Conservation (phyloP, 2,113 vertebrate species). For the Redunca redunca region DNA sequence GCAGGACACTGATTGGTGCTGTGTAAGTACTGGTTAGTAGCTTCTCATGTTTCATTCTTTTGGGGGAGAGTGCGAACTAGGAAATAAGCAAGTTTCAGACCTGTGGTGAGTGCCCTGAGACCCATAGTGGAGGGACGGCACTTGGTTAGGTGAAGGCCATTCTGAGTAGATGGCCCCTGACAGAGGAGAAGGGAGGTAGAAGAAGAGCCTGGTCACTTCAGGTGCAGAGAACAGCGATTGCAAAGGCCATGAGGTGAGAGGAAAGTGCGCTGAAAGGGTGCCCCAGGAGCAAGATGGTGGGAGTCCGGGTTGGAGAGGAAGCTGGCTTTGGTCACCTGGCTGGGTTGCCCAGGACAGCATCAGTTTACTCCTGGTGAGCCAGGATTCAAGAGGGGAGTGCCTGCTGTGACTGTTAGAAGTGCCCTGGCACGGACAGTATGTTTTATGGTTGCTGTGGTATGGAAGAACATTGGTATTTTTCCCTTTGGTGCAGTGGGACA, state of each 20-base stretch:
- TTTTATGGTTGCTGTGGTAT: background rate
- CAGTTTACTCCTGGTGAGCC: rapidly evolving
- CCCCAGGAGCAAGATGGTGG: too few species aligned
- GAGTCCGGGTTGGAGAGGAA: background rate
- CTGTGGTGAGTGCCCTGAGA: background rate
- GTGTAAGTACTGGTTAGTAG: background rate
- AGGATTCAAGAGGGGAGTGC: background rate
- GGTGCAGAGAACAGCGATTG: background rate
- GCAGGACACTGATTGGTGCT: background rate
- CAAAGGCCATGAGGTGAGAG: background rate
- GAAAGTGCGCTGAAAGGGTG: rapidly evolving
- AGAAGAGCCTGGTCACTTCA: background rate
- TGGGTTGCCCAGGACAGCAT: background rate
- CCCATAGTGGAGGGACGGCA: rapidly evolving
- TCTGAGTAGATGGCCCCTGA: background rate
- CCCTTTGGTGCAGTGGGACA: background rate
- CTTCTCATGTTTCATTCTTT: background rate
- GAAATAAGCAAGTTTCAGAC: background rate
- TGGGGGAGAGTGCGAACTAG: background rate
- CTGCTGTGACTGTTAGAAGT: background rate
- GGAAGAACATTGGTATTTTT: background rate
- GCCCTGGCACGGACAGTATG: background rate
- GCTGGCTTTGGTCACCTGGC: background rate
- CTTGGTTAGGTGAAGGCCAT: background rate
- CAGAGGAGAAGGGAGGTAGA: background rate